Conservation (phyloP, 2,113 vertebrate genomes). For the Malurus melanocephalus region DNA sequence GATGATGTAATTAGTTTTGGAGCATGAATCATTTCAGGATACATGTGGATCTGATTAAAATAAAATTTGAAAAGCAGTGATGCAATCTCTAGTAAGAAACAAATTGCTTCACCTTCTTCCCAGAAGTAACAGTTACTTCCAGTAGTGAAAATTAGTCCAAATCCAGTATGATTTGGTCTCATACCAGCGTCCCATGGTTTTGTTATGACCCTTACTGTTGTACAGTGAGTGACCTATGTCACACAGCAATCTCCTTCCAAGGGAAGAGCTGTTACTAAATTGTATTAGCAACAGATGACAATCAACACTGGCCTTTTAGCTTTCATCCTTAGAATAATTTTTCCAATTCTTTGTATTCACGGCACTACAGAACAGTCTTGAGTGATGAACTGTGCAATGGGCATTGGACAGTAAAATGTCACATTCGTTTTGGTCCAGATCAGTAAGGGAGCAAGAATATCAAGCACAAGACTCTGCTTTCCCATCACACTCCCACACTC, state of each 20-base stretch:
- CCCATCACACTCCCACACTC: rapidly evolving
- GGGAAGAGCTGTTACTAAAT: background rate
- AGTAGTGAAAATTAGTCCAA: background rate
- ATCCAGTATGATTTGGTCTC: background rate
- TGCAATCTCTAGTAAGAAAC: background rate
- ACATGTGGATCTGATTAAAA: background rate
- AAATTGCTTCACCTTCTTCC: background rate
- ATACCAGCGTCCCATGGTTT: rapidly evolving
- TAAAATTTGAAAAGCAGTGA: background rate
- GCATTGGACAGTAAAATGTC: rapidly evolving
- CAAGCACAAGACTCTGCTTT: background rate
- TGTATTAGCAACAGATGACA: background rate
- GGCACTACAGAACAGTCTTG: background rate
- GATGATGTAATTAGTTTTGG: background rate
- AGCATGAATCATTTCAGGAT: background rate
- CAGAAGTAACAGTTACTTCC: background rate
- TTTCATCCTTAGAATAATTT: background rate
- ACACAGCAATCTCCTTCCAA: background rate
- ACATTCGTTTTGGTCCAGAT: background rate
- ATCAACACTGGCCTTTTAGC: background rate
- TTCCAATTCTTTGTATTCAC: background rate
- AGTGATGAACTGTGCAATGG: background rate
- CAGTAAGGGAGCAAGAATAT: background rate
- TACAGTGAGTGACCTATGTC: background rate
- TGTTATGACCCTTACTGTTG: background rate